Evolutionary conservation across 2,797 vertebrate genomes (phyloP), one percentile per base, ranked within the genome.

Genomic region (Phalloptychus januarius): DNA sequence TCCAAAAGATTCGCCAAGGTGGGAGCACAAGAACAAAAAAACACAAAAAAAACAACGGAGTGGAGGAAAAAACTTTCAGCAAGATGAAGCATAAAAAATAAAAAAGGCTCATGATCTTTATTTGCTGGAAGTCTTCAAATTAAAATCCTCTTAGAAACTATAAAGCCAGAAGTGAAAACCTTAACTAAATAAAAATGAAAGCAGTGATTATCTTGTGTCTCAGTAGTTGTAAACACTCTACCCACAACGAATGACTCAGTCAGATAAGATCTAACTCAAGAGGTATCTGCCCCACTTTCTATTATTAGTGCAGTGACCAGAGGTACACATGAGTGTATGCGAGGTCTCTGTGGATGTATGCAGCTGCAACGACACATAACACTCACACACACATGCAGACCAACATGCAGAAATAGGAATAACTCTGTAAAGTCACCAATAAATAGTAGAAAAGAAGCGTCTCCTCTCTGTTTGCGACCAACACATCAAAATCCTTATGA

Each of bases 261-360:
- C 88, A 77, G 88, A 93, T 92, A 86, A 87, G 78, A 90, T 87
- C 85, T 91, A 86, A 92, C 83, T 90, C 78, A 83, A 85, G 88
- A 89, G 86, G 87, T 90, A 91, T 93, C 90, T 94, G 95, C 85
- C 94, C 94, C 94, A 94, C 92, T 94, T 95, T 95, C 95, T 95
- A 96, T 91, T 90, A 90, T 94, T 95, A 95, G 87, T 28, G 38
- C 71, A n/a, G 79, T 81, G 86, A 89, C 88, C 81, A 85, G 83
- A 86, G 79, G 86, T 92, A 81, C 76, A 88, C 83, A 84, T 46
- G 78, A 83, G 70, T 72, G 45, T 38, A 31, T 79, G 72, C 79
- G 33, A 67, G 63, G 78, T 81, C 58, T 71, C 25, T 75, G 25
- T 87, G 67, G 80, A 85, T 83, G 81, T 81, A 82, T 79, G 72